phyloP scores from a whole-genome alignment of 2,113 vertebrate genomes.

The Tetrao urogallus region DNA sequence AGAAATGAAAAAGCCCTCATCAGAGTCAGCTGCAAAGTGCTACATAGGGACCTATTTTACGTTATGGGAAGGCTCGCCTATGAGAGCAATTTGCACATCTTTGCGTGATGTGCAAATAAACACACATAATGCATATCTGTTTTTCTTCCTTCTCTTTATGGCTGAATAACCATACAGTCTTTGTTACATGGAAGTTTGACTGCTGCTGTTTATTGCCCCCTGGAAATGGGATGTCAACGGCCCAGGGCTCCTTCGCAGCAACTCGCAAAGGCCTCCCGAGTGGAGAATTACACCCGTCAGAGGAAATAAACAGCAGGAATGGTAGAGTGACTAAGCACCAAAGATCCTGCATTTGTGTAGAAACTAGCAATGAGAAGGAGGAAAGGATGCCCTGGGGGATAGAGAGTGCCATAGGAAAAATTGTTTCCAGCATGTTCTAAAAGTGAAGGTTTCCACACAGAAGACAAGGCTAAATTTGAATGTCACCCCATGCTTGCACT shows the following conservation, averaged over 20 bases:
- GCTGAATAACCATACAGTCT: constrained; percentile 28
- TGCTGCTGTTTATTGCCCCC: constrained; percentile 61
- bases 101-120: constrained; percentile 1
- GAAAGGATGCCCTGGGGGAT: constrained; percentile 37
- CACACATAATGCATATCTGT: neutral
- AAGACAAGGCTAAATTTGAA: constrained; percentile 2
- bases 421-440: constrained; percentile 15
- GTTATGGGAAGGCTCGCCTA: neutral
- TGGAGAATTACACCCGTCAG: constrained; percentile 1
- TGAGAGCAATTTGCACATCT: neutral
- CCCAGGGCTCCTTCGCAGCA: constrained; percentile 15
- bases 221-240: constrained; percentile 5
- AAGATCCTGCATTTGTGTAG: constrained; percentile 48
- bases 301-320: constrained; percentile 53
- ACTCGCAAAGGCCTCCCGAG: constrained; percentile 9
- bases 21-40: rapidly evolving
- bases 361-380: constrained; percentile 38
- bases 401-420: constrained; percentile 6
- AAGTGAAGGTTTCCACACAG: neutral
- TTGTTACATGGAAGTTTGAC: constrained; percentile 46
- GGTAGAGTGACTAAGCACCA: constrained; percentile 58
- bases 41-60: neutral
- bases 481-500: neutral
- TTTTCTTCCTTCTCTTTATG: constrained; percentile 33
- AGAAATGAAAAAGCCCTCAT: neutral